Base-by-base conservation (phyloP, 2,797 vertebrate species). In the Gastrophryne carolinensis region DNA sequence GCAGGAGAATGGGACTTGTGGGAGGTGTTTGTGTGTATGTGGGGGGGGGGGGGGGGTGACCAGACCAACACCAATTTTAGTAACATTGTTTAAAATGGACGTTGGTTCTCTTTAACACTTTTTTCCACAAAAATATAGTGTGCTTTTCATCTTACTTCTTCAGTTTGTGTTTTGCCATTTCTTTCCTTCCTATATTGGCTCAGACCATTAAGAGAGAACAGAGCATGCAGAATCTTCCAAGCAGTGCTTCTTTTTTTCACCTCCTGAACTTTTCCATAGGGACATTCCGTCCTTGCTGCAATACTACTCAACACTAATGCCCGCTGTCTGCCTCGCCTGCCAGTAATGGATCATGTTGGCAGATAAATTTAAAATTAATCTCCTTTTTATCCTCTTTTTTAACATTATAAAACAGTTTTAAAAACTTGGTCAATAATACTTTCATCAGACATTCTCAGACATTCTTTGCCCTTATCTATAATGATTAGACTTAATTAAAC, bases 281-380 rank as follows among this genome's bases (percentile, higher is more conserved):
- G 75, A 77, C 67, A 65, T 64, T 71, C 71, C 71, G 75, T 77
- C 75, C 75, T 77, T 77, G 39, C 67, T 77, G 75, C 60, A 72
- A 78, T 60, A 65, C 60, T 71, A 67, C 75, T 57, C 60, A 35
- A 65, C 67, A 58, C 75, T 78, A 77, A 70, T 77, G 67, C 75
- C 75, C 58, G 75, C 60, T 72, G 72, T 71, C 67, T 57, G 50
- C 58, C 58, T 39, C 52, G 54, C 58, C 75, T 78, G 75, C 60
- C 75, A 64, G 75, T 71, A 71, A 77, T 77, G 75, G 75, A 77
- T 77, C 75, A 71, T 65, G 67, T 60, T 77, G 75, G 67, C 67
- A 77, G 49, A 52, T 78, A 72, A 58, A 77, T 71, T 78, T 78
- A 65, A 71, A 64, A 78, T 78, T 50, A 78, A 77, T 77, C 74